These are phyloP conservation scores for Peucedramus taeniatus DNA, from an alignment of 2,113 vertebrate genomes.

Conservation along the genomic window DNA sequence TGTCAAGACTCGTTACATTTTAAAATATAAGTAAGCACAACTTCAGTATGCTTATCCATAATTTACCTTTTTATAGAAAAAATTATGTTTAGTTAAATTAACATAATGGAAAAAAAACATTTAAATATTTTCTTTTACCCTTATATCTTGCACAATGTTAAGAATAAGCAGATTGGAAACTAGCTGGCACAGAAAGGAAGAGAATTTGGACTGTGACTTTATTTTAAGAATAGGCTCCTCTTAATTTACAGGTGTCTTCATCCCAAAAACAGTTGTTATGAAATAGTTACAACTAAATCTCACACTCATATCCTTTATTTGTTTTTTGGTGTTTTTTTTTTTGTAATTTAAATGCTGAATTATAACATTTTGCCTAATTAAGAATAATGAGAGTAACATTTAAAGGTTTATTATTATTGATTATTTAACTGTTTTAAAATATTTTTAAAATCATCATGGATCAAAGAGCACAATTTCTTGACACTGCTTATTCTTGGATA, in stretches of 20 bases:
- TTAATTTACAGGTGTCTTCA: conserved; percentile 58
- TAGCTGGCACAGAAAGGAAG: conserved; percentile 37
- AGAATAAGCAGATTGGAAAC: conserved; percentile 44
- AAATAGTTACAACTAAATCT: not conserved
- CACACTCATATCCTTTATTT: not conserved
- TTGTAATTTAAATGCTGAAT: not conserved
- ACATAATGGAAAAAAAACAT: not conserved
- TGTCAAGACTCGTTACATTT: conserved; percentile 12
- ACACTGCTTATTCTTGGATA: conserved; percentile 28
- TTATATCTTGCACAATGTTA: conserved; percentile 10
- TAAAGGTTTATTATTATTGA: not conserved
- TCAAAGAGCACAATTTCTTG: not conserved
- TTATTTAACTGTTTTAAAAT: not conserved
- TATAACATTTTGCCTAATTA: not conserved
- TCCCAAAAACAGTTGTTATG: conserved; percentile 1
- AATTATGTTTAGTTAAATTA: conserved; percentile 18
- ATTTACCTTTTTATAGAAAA: not conserved
- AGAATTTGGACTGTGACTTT: conserved; percentile 79
- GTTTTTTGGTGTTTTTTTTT: not conserved
- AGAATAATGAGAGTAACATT: not conserved
- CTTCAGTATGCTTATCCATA: not conserved
- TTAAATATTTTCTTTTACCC: conserved; percentile 30
- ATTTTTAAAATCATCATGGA: not conserved
- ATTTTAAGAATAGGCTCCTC: conserved; percentile 69
- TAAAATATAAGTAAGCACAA: not conserved